phyloP scores from a whole-genome alignment of 2,113 vertebrate genomes.

The Montifringilla adamsi region DNA sequence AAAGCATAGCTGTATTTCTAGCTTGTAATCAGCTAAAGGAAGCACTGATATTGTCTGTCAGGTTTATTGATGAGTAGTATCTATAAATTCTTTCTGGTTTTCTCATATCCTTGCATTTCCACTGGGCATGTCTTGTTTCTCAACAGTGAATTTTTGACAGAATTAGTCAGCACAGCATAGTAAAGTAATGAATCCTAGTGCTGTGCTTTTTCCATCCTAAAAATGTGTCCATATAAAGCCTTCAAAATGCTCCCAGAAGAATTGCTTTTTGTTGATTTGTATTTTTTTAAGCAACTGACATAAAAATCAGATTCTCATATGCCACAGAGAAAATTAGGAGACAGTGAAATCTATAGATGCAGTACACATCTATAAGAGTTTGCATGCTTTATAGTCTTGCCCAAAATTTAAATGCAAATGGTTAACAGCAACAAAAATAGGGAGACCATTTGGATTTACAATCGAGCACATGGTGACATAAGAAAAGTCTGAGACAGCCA shows the following conservation, averaged over 20 bases:
- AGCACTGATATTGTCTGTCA: not conserved
- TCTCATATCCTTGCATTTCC: not conserved
- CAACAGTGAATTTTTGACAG: not conserved
- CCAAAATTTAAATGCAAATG: not conserved
- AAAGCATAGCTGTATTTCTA: not conserved
- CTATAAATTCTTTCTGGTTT: not conserved
- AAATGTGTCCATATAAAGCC: not conserved
- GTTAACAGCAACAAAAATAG: not conserved
- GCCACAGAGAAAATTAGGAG: conserved; percentile 1
- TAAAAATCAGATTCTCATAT: not conserved
- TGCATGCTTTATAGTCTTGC: not conserved
- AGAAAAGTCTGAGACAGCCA: not conserved
- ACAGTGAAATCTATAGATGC: not conserved
- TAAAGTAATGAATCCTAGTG: not conserved
- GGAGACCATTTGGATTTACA: not conserved
- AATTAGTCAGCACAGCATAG: not conserved
- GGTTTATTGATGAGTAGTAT: not conserved
- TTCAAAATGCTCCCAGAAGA: not conserved
- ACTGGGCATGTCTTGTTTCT: not conserved
- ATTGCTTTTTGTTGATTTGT: not conserved
- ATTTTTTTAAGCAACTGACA: not conserved
- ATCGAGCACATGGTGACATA: not conserved
- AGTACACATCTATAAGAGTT: not conserved
- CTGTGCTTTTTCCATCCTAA: not conserved
- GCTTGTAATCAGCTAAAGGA: not conserved